Conservation (phyloP, 2,888 invertebrate genomes). For the Eumerus sabulonum region DNA sequence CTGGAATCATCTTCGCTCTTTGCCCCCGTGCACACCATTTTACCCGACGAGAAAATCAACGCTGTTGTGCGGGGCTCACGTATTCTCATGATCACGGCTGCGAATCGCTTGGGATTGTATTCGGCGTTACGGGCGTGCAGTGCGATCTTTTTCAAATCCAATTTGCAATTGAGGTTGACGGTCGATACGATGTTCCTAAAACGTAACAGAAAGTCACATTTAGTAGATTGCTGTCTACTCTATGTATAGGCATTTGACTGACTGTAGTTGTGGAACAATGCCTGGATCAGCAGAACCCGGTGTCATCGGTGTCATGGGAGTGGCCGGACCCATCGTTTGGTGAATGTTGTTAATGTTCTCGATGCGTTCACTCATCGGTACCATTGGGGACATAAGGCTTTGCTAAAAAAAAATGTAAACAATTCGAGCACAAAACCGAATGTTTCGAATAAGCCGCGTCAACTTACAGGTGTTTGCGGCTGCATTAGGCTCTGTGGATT, state of each 20-base stretch:
- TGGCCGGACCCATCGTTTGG: conserved; percentile 84
- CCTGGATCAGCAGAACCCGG: conserved; percentile 96
- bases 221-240: too few relatives aligned
- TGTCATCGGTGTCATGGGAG: conserved; percentile 93
- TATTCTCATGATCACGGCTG: conserved; percentile 98
- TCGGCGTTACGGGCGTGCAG: conserved; percentile 99
- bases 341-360: conserved; percentile 77
- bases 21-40: conserved; percentile 91
- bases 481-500: conserved; percentile 93
- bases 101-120: conserved; percentile 99
- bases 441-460: conserved; percentile 69
- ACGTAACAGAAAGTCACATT: too few relatives aligned
- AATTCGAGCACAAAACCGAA: background rate
- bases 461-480: conserved; percentile 90
- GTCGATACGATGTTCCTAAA: conserved; percentile 97
- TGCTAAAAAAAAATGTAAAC: conserved; percentile 80
- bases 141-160: conserved; percentile 98
- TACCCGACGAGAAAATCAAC: conserved; percentile 89
- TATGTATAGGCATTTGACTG: too few relatives aligned
- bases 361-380: conserved; percentile 80
- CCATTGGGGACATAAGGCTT: conserved; percentile 92
- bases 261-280: conserved; percentile 88
- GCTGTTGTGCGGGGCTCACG: conserved; percentile 91
- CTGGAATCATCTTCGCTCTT: conserved; percentile 89
- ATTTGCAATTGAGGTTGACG: conserved; percentile 95